Evolutionary conservation across 2,113 vertebrate species (phyloP).

Genomic region (Sebastes fasciatus): DNA sequence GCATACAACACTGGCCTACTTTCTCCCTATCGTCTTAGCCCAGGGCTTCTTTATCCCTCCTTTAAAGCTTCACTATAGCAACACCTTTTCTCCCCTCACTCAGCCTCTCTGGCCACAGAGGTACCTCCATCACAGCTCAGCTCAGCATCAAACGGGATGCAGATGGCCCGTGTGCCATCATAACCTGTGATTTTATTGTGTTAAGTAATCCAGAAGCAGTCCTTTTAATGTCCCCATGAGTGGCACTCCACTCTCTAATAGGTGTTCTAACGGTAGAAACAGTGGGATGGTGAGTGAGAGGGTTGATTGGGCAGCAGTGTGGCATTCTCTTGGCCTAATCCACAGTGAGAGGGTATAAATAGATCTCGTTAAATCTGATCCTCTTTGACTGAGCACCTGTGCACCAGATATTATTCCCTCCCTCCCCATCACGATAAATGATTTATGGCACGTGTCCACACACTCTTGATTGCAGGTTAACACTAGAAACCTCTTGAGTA

Average conservation of each 20-base stretch:
- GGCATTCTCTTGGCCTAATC: constrained; percentile 72
- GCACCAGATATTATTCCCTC: constrained; percentile 69
- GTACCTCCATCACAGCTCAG: constrained; percentile 25
- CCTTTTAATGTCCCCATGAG: constrained; percentile 20
- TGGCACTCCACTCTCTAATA: constrained; percentile 25
- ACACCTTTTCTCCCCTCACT: constrained; percentile 9
- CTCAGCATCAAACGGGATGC: constrained; percentile 20
- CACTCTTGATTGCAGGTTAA: constrained; percentile 27
- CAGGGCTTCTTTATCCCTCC: constrained; percentile 55
- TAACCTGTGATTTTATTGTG: constrained; percentile 9
- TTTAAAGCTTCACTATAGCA: constrained; percentile 53
- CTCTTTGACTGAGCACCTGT: constrained; percentile 76
- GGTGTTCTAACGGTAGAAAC: constrained; percentile 4
- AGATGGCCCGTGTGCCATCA: background rate
- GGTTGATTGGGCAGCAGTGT: constrained; percentile 51
- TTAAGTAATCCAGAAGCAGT: constrained; percentile 13
- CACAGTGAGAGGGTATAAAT: constrained; percentile 79
- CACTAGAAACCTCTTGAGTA: constrained; percentile 33
- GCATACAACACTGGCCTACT: constrained; percentile 74
- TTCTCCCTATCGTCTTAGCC: constrained; percentile 66
- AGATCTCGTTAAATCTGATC: constrained; percentile 80
- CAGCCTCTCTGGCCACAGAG: constrained; percentile 20
- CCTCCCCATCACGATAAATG: constrained; percentile 41
- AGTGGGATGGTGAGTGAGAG: constrained; percentile 21
- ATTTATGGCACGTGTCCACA: constrained; percentile 50